Evolutionary conservation across 1,140 invertebrate species (phyloP).

Genomic region (Leptinotarsa texana): DNA sequence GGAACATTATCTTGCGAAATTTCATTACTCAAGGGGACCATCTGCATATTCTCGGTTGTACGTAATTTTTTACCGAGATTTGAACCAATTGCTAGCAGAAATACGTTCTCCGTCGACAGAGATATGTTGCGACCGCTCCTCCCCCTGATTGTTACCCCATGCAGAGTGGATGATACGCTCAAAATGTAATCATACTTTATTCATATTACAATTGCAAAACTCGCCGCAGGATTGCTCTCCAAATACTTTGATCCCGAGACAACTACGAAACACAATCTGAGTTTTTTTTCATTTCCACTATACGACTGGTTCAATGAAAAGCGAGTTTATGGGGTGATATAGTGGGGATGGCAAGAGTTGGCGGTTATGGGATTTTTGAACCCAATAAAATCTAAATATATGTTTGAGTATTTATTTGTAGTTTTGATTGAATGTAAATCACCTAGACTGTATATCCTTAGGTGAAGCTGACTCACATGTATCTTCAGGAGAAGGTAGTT

Average conservation of each 20-base stretch:
- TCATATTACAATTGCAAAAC: slow-evolving; percentile 45
- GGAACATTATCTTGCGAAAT: too few relatives aligned
- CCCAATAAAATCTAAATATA: too few relatives aligned
- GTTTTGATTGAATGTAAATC: too few relatives aligned
- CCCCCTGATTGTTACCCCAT: slow-evolving; percentile 45
- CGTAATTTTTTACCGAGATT: not conserved
- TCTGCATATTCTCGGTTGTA: not conserved
- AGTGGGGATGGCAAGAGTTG: too few relatives aligned
- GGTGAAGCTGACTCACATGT: too few relatives aligned
- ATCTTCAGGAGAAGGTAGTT: too few relatives aligned
- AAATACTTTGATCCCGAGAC: slow-evolving; percentile 13
- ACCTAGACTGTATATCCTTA: too few relatives aligned
- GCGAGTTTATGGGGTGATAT: too few relatives aligned
- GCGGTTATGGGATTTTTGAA: too few relatives aligned
- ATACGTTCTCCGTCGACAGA: slow-evolving; percentile 15
- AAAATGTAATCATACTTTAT: slow-evolving; percentile 51
- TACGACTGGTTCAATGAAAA: too few relatives aligned
- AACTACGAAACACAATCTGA: slow-evolving; percentile 16
- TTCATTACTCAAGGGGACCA: not conserved
- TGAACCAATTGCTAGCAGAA: not conserved
- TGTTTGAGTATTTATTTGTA: too few relatives aligned
- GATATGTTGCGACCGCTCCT: slow-evolving; percentile 41
- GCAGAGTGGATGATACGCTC: slow-evolving; percentile 44
- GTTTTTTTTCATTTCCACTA: slow-evolving; percentile 8
- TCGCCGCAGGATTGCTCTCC: slow-evolving; percentile 21